These are phyloP conservation scores for Agrilus mali DNA, from an alignment of 2,888 invertebrate species.

Conservation along the genomic window DNA sequence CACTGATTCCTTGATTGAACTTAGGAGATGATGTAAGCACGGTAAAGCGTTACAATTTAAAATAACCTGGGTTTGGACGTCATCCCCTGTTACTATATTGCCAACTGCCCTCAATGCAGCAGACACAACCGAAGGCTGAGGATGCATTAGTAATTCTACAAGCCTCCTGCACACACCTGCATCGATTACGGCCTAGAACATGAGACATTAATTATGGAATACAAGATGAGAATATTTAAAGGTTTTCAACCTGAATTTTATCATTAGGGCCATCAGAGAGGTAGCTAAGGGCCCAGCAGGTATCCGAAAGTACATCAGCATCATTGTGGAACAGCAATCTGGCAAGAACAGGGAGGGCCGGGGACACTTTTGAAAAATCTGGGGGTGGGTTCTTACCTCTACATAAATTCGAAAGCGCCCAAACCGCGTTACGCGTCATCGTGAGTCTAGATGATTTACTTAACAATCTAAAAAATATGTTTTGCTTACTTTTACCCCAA, in stretches of 20 bases:
- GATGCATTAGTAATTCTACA: conserved; percentile 51
- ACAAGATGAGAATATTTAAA: background rate
- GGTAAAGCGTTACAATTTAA: conserved; percentile 84
- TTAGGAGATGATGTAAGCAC: conserved; percentile 64
- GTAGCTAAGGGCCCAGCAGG: conserved; percentile 96
- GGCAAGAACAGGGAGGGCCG: conserved; percentile 77
- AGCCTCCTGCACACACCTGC: conserved; percentile 75
- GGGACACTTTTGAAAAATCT: conserved; percentile 70
- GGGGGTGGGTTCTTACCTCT: conserved; percentile 95
- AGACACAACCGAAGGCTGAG: conserved; percentile 71
- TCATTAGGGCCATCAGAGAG: conserved; percentile 94
- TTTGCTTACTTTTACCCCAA: no score
- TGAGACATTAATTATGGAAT: background rate
- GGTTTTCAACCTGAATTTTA: conserved; percentile 55
- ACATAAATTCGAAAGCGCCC: conserved; percentile 95
- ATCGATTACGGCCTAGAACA: conserved; percentile 73
- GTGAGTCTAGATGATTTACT: conserved; percentile 69
- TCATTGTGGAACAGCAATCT: conserved; percentile 78
- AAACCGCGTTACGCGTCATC: conserved; percentile 94
- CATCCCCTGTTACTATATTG: conserved; percentile 95
- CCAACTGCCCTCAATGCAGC: conserved; percentile 94
- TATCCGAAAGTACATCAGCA: conserved; percentile 81
- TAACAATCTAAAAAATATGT: conserved; percentile 43
- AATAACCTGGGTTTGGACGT: conserved; percentile 89
- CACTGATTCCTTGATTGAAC: conserved; percentile 68